Conservation (phyloP, 2,888 invertebrate genomes). For the Melinaea marsaeus region DNA sequence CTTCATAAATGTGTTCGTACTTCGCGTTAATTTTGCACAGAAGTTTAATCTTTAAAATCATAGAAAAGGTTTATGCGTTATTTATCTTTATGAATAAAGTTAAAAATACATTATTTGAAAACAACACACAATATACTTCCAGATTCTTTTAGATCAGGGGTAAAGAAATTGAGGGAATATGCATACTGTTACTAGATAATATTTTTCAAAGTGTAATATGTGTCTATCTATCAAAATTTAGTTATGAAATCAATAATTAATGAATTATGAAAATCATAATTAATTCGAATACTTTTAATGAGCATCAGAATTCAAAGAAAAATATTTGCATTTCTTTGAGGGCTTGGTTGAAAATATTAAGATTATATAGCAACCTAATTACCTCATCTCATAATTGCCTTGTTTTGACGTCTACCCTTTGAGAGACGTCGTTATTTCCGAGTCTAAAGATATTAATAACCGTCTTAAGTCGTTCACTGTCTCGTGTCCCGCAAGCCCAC, state of each 20-base stretch:
- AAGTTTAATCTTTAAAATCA: conserved; percentile 15
- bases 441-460: conserved; percentile 75
- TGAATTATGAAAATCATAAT: not conserved
- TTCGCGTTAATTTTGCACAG: conserved; percentile 55
- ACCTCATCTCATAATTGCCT: conserved; percentile 73
- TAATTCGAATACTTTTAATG: conserved; percentile 12
- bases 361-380: conserved; percentile 71
- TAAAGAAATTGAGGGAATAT: too few species aligned
- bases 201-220: too few species aligned
- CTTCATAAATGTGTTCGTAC: conserved; percentile 66
- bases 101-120: too few species aligned
- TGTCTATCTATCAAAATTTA: too few species aligned
- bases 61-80: too few species aligned
- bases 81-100: too few species aligned
- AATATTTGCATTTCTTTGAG: conserved; percentile 23
- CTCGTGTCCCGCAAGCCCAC: conserved; percentile 51
- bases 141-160: too few species aligned
- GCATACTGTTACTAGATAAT: too few species aligned
- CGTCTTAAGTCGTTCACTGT: conserved; percentile 65
- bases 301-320: conserved; percentile 13
- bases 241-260: not conserved
- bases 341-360: conserved; percentile 36
- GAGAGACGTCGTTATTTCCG: conserved; percentile 67
- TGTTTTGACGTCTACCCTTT: conserved; percentile 76
- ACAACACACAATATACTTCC: too few species aligned